Conservation (phyloP, 1,140 invertebrate species). For the Goniozus legneri region DNA sequence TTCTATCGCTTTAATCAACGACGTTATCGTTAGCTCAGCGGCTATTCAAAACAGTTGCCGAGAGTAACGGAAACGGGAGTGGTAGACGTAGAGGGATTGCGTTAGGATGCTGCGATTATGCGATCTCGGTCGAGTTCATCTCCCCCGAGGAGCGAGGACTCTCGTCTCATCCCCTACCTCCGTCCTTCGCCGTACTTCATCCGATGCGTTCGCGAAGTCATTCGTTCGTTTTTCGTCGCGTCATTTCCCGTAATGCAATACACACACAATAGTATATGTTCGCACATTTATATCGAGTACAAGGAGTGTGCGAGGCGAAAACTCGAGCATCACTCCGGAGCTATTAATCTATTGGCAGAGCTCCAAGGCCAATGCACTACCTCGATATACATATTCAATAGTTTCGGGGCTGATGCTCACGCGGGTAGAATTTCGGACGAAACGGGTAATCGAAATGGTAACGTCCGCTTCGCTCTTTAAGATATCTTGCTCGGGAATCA, state of each 20-base stretch:
- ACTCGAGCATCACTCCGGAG: constrained; percentile 37
- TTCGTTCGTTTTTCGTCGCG: constrained; percentile 34
- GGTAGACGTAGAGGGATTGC: too few relatives aligned
- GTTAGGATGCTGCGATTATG: constrained; percentile 26
- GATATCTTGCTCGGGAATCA: too few relatives aligned
- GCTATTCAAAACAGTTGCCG: too few relatives aligned
- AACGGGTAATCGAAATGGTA: too few relatives aligned
- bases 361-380: constrained; percentile 42
- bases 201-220: constrained; percentile 25
- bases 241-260: constrained; percentile 39
- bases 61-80: too few relatives aligned
- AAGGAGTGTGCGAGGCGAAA: constrained; percentile 30
- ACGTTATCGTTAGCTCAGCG: too few relatives aligned
- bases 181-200: neutral
- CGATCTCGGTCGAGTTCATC: constrained; percentile 15
- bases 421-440: too few relatives aligned
- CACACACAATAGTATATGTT: too few relatives aligned
- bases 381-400: constrained; percentile 35
- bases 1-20: too few relatives aligned
- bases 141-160: neutral
- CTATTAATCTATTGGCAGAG: constrained; percentile 45
- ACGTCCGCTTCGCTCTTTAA: too few relatives aligned
- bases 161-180: neutral
- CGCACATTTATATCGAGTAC: too few relatives aligned
- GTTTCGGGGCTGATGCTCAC: too few relatives aligned